These are phyloP conservation scores for Caenorhabditis auriculariae DNA, from an alignment of 2,888 invertebrate species.

Conservation along the genomic window DNA sequence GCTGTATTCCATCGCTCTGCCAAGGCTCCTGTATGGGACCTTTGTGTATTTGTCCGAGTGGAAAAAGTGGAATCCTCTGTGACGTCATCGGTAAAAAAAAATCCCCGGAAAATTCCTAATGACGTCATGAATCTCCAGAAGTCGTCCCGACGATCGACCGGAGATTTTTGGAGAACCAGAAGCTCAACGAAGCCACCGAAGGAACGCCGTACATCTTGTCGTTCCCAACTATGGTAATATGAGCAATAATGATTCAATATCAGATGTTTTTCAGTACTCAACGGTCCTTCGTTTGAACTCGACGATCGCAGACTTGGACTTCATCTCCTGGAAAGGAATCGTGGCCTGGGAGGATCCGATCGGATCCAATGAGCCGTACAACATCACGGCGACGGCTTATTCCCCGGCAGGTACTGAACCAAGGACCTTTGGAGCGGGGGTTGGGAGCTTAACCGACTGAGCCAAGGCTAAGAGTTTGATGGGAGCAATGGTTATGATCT, in stretches of 20 bases:
- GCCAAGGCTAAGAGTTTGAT: too few relatives aligned
- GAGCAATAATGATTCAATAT: neutral
- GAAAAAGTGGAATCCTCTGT: constrained; percentile 37
- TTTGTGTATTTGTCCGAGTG: constrained; percentile 47
- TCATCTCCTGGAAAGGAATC: constrained; percentile 35
- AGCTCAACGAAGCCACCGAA: constrained; percentile 40
- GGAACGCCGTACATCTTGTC: constrained; percentile 43
- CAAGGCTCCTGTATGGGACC: constrained; percentile 52
- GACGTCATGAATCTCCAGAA: too few relatives aligned
- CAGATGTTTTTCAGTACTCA: constrained; percentile 13
- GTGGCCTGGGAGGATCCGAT: constrained; percentile 46
- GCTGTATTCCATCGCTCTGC: constrained; percentile 40
- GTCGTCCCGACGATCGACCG: constrained; percentile 30
- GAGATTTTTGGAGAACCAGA: constrained; percentile 34
- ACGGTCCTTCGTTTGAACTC: constrained; percentile 36
- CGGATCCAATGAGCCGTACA: constrained; percentile 38
- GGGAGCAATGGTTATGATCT: too few relatives aligned
- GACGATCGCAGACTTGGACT: constrained; percentile 29
- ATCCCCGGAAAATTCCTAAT: neutral
- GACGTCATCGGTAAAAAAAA: constrained; percentile 20
- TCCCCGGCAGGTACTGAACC: constrained; percentile 31
- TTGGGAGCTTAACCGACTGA: too few relatives aligned
- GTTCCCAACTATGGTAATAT: constrained; percentile 37
- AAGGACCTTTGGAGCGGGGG: too few relatives aligned
- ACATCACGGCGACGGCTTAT: constrained; percentile 33